Conservation (phyloP, 2,113 vertebrate species). For the Phaethornis superciliosus region DNA sequence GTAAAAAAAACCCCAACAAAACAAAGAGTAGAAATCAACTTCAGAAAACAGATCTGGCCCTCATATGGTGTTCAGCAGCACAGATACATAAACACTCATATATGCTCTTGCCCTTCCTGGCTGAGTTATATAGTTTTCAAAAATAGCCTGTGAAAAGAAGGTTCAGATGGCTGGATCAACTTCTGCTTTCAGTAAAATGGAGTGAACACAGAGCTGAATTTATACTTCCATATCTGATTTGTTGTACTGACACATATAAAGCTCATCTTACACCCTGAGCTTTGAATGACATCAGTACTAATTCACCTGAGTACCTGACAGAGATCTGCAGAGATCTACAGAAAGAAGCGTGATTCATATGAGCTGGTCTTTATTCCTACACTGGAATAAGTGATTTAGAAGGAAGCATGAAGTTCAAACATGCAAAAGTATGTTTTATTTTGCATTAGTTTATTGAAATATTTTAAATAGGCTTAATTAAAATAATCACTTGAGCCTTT, state of each 20-base stretch:
- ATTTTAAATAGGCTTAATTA: neutral
- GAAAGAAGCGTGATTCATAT: neutral
- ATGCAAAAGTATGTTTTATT: neutral
- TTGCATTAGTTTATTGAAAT: constrained; percentile 2
- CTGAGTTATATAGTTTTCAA: neutral
- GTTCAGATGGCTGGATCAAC: neutral
- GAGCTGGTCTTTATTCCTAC: neutral
- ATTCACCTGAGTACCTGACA: neutral
- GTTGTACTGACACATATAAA: neutral
- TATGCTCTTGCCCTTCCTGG: neutral
- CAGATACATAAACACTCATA: neutral
- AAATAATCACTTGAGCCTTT: constrained; percentile 29
- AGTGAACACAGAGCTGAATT: neutral
- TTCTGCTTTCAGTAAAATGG: constrained; percentile 9
- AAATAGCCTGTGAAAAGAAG: constrained; percentile 2
- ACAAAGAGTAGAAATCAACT: neutral
- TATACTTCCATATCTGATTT: neutral
- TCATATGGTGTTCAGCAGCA: constrained; percentile 28
- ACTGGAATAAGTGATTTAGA: neutral
- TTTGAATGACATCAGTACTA: neutral
- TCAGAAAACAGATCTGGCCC: neutral
- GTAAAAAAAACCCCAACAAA: neutral
- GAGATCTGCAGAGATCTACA: neutral
- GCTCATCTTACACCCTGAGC: neutral
- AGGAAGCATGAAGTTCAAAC: neutral